Conservation (phyloP, 2,113 vertebrate species). For the Tauraco erythrolophus region DNA sequence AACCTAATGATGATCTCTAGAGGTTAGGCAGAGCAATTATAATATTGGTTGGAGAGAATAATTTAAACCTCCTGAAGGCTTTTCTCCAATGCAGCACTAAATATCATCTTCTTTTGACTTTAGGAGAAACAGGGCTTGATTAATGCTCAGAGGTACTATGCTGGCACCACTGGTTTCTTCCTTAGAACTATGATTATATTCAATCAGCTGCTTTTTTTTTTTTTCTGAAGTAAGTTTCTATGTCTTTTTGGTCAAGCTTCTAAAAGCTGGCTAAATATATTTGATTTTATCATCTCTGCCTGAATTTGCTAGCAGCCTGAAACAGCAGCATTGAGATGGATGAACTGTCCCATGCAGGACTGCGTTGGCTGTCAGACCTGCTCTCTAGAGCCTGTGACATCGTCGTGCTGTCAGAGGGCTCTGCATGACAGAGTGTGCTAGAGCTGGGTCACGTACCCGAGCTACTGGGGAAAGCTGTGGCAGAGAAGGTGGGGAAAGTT, state of each 20-base stretch:
- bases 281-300: neutral
- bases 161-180: neutral
- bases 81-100: neutral
- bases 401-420: neutral
- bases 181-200: neutral
- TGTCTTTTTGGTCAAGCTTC: neutral
- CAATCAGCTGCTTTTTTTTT: neutral
- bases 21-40: neutral
- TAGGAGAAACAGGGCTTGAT: neutral
- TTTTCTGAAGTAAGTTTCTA: neutral
- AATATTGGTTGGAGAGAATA: neutral
- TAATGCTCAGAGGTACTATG: neutral
- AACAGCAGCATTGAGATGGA: neutral
- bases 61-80: neutral
- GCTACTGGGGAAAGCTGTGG: neutral
- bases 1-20: neutral
- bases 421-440: neutral
- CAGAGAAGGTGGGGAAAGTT: neutral
- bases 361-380: neutral
- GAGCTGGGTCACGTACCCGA: neutral
- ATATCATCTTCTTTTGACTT: neutral
- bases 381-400: neutral
- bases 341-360: neutral
- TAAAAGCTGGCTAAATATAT: neutral
- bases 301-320: neutral